Base-by-base conservation (phyloP, 2,113 vertebrate genomes). In the Pipa parva region DNA sequence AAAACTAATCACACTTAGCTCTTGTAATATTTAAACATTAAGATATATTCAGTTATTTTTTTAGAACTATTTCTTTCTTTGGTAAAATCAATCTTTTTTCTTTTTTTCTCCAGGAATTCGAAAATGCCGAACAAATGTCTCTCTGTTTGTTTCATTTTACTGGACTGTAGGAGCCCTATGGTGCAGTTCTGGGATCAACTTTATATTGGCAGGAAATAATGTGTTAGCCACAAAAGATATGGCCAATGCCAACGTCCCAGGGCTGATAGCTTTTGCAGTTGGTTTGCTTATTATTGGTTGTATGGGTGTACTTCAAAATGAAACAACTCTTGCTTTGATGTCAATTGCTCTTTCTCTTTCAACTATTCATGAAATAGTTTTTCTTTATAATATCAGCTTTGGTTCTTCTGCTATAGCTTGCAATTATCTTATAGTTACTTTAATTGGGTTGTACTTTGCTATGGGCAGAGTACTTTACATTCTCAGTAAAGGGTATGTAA, bases 141-240 rank as follows among this genome's bases (percentile, higher is more conserved):
- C 75, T 9, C 60, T 94, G 17, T 89, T 89, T 61, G 74, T 84
- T 11, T 45, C 72, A 26, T 74, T 95, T 57, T 93, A 83, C 79
- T 81, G 94, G 77, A 91, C 87, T 0, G 37, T 92, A 45, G 91
- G 92, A 0, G 83, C 77, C 4, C 77, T 91, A 59, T 95, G 92
- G 93, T 88, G 84, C 0, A 81, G 87, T 39, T 88, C 88, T 0
- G 92, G 92, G 54, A 75, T 88, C 42, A 74, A 90, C 46, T 74
- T 89, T 42, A 77, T 93, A 68, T 81, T 94, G 74, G 64, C 51
- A 0, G 92, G 91, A 4, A 83, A 89, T 69, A 72, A 74, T 0
- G 61, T 77, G 36, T 59, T 93, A 56, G 20, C 28, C 0, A 0
- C 26, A 1, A 73, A 71, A 1, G 78, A 54, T 1, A 69, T 87